These are phyloP conservation scores for Chionomys nivalis DNA, from an alignment of 2,113 vertebrate genomes.

Conservation along the genomic window DNA sequence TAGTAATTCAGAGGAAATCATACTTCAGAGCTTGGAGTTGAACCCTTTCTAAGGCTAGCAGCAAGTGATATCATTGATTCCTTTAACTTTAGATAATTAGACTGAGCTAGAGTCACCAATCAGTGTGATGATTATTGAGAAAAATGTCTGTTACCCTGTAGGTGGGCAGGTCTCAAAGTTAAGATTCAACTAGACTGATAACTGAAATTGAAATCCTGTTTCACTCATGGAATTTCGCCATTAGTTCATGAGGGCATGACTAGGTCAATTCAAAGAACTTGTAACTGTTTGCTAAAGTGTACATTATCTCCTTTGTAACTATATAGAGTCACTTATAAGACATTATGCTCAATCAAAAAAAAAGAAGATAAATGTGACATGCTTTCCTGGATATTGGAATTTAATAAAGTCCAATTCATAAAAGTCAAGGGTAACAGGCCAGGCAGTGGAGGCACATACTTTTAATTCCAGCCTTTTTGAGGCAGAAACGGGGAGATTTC, in stretches of 20 bases:
- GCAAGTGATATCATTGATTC: no score
- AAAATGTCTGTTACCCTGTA: neutral
- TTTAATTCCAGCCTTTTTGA: no score
- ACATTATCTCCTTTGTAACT: neutral
- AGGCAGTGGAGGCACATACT: no score
- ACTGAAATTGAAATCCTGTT: neutral
- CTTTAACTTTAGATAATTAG: neutral
- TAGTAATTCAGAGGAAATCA: neutral
- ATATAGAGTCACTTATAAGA: neutral
- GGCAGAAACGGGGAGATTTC: no score
- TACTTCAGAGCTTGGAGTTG: neutral
- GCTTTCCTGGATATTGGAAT: neutral
- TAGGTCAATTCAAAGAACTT: neutral
- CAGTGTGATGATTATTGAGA: neutral
- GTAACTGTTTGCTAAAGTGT: neutral
- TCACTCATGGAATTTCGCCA: neutral
- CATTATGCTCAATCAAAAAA: neutral
- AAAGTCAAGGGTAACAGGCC: neutral
- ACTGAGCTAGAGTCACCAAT: neutral
- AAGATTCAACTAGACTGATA: neutral
- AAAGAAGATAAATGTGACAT: neutral
- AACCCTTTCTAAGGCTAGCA: neutral
- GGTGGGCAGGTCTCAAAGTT: neutral
- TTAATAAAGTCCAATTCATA: neutral
- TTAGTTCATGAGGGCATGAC: neutral